These are phyloP conservation scores for Panzeria rudis DNA, from an alignment of 2,888 invertebrate genomes.

Conservation along the genomic window DNA sequence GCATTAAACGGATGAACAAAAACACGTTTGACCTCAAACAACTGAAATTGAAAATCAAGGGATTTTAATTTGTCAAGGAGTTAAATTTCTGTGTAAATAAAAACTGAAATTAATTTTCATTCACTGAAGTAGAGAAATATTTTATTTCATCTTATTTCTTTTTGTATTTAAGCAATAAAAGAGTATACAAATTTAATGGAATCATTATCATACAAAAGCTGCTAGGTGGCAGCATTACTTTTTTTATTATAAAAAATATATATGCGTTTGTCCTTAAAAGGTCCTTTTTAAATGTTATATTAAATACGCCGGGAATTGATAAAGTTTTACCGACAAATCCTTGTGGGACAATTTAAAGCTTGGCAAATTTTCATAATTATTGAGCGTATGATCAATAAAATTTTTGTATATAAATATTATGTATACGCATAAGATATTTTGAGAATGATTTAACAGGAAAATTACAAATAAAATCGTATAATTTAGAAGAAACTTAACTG, in stretches of 20 bases:
- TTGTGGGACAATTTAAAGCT: no score
- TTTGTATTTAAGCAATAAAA: not conserved
- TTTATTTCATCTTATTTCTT: not conserved
- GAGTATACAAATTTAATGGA: constrained; percentile 17
- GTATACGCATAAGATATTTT: no score
- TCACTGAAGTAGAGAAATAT: not conserved
- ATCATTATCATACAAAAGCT: constrained; percentile 10
- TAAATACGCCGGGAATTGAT: no score
- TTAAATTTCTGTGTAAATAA: constrained; percentile 36
- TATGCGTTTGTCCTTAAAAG: not conserved
- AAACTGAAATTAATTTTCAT: constrained; percentile 26
- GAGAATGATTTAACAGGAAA: no score
- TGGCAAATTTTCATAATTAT: no score
- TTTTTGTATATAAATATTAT: no score
- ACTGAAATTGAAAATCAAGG: constrained; percentile 37
- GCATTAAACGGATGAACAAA: constrained; percentile 36
- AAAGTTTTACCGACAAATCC: no score
- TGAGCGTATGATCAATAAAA: no score
- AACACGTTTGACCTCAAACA: constrained; percentile 35
- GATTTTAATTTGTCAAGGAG: constrained; percentile 29
- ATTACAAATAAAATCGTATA: no score
- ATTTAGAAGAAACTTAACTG: no score
- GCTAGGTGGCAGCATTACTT: constrained; percentile 6
- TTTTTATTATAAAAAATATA: not conserved
- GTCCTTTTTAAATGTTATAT: not conserved